Evolutionary conservation across 2,113 vertebrate genomes (phyloP), one percentile per base, ranked within the genome.

Genomic region (Tachycineta bicolor): DNA sequence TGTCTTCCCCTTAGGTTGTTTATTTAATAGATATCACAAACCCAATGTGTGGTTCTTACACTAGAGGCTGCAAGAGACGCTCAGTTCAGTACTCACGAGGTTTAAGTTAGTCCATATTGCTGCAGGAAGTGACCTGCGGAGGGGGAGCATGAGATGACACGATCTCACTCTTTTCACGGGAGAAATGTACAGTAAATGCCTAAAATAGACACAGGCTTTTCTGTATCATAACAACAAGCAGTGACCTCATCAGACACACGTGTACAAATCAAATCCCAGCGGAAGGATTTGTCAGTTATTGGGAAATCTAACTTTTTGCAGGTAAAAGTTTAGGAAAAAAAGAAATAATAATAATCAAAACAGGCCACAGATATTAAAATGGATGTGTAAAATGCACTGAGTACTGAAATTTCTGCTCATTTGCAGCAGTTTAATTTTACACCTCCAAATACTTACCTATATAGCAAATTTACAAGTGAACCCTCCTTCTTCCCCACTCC

Each of bases 181-280:
- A 99, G 99, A 99, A 99, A 99, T 99, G 99, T 99, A 99, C 98
- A 99, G 99, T 99, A 99, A 99, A 99, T 98, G 99, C 99, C 99
- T 99, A 99, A 99, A 99, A 99, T 99, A 99, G 99, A 99, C 99
- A 99, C 99, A 99, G 99, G 98, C 99, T 99, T 99, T 99, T 99
- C 99, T 99, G 99, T 99, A 99, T 99, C 99, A 99, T 98, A 99
- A 98, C 98, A 99, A 99, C 99, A 99, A 99, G 99, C 99, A 99
- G 98, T 98, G 98, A 98, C 98, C 99, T 98, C 98, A 98, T 97
- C 98, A 98, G 98, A 98, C 97, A 98, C 98, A 98, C 89, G 98
- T 98, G 98, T 97, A 98, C 98, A 98, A 98, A 98, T 88, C 31
- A 94, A 98, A 98, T 98, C 98, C 98, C 97, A 98, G 46, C 93